These are phyloP conservation scores for Apocheima hispidaria DNA, from an alignment of 2,888 invertebrate species.

Conservation along the genomic window DNA sequence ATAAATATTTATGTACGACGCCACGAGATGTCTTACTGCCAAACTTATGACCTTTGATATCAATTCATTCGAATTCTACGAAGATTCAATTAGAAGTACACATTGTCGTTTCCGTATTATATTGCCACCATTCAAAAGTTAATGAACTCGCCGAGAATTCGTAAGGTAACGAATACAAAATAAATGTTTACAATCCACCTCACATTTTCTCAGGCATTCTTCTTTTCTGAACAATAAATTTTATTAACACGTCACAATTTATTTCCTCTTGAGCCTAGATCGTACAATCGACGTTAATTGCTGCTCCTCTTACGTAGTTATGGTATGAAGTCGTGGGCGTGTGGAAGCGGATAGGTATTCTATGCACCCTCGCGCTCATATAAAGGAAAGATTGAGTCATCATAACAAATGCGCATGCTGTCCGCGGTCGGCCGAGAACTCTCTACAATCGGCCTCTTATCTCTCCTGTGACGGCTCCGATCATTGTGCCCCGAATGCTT, in stretches of 20 bases:
- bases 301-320: constrained; percentile 74
- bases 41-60: constrained; percentile 35
- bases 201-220: constrained; percentile 74
- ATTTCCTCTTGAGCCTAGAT: constrained; percentile 65
- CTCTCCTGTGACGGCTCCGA: constrained; percentile 82
- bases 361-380: constrained; percentile 57
- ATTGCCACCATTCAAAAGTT: constrained; percentile 59
- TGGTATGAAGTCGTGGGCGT: constrained; percentile 61
- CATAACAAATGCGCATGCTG: constrained; percentile 82
- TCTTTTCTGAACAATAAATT: constrained; percentile 76
- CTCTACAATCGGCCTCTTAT: constrained; percentile 76
- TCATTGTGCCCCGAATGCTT: constrained; percentile 79
- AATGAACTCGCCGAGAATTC: constrained; percentile 61
- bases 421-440: constrained; percentile 71
- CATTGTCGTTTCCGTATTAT: constrained; percentile 63
- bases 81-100: constrained; percentile 42
- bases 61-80: constrained; percentile 41
- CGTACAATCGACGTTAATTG: constrained; percentile 80
- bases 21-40: constrained; percentile 38
- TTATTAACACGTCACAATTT: constrained; percentile 82
- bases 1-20: constrained; percentile 33
- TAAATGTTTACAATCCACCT: constrained; percentile 69
- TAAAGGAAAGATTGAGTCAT: constrained; percentile 85
- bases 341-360: constrained; percentile 54
- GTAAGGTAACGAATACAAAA: constrained; percentile 61